Evolutionary conservation across 2,113 vertebrate genomes (phyloP), one percentile per base, ranked within the genome.

Genomic region (Pseudorasbora parva): DNA sequence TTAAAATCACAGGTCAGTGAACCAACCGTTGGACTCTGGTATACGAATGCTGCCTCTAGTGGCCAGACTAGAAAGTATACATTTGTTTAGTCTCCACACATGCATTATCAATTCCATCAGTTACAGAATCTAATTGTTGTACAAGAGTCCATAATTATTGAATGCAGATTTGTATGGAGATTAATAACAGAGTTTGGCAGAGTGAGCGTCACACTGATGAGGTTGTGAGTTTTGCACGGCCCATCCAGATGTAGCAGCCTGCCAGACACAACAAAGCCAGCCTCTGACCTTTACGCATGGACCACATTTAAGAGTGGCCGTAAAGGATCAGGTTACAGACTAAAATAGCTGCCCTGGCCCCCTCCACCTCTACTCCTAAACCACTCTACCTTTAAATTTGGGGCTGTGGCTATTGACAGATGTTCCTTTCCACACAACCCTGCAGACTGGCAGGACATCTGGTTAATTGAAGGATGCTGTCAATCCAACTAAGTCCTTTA

Each of bases 201-300:
- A n/a, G 19, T 17, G 66, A 25, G 91, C 79, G 92, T 83, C 83
- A 86, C 90, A 83, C 79, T 37, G 19, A 49, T 56, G 56, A 74
- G 90, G 82, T 76, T 3, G 43, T 82, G 88, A 89, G 88, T 90
- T 92, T 51, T 86, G 89, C 85, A 87, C 2, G 15, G 49, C 86
- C 87, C 84, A 92, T 91, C 90, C 92, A 90, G 86, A 91, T 92
- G 92, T 88, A 90, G 89, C 88, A 87, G 87, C 33, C 71, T 90
- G 84, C 89, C 89, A 89, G 88, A 90, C 92, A 85, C 86, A 90
- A 90, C 82, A 92, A 89, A 59, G 78, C 25, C 69, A 84, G 87
- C 85, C 89, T 69, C 87, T 93, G 93, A 92, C 92, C 92, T 91
- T 93, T 86, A 87, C 85, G 89, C 87, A 82, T 90, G 90, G 89